Evolutionary conservation across 2,113 vertebrate species (phyloP).

Genomic region (Phrynosoma platyrhinos): DNA sequence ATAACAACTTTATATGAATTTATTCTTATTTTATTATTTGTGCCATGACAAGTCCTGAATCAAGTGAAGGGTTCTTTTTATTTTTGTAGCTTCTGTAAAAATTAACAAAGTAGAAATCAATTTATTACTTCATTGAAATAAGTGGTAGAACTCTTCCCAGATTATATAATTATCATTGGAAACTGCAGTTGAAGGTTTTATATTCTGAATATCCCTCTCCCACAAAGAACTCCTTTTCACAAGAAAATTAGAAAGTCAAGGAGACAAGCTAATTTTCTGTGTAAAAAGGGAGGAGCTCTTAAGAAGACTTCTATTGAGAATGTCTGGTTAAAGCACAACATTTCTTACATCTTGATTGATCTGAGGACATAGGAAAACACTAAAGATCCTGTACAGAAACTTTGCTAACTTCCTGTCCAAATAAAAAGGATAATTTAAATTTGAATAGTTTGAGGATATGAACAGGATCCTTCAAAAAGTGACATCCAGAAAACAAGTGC

Average conservation of each 20-base stretch:
- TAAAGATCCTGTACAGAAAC: not conserved
- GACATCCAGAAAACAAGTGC: no score
- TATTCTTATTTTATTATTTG: not conserved
- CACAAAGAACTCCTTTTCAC: not conserved
- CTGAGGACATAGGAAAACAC: not conserved
- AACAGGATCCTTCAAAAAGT: no score
- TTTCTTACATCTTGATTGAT: not conserved
- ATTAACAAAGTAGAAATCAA: not conserved
- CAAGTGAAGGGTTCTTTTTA: not conserved
- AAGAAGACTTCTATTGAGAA: not conserved
- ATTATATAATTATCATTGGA: not conserved
- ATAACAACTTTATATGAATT: not conserved
- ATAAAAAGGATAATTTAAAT: no score
- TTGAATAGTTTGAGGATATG: no score
- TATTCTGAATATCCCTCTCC: not conserved
- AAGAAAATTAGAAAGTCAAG: not conserved
- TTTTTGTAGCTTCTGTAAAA: not conserved
- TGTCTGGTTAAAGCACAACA: not conserved
- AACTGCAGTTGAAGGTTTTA: not conserved
- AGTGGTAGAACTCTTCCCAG: not conserved
- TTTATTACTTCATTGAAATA: not conserved
- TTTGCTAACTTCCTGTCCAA: no score
- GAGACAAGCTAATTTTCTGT: not conserved
- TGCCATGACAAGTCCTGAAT: not conserved
- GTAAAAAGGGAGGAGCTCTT: no score